Evolutionary conservation across 2,113 vertebrate species (phyloP).

Genomic region (Marmota monax): DNA sequence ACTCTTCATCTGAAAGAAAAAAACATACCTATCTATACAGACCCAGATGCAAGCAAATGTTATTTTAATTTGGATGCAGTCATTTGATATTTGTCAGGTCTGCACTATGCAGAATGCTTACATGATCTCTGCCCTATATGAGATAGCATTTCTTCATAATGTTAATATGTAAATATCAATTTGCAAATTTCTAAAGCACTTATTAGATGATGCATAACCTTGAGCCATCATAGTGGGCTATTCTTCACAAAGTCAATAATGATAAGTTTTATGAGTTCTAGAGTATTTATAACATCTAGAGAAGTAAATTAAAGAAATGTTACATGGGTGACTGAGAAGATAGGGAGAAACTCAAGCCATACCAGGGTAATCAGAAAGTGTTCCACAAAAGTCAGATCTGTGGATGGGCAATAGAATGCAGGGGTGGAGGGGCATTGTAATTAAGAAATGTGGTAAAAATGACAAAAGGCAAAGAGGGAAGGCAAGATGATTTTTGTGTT

Average conservation of each 20-base stretch:
- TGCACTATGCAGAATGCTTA: constrained; percentile 37
- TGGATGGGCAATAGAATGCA: background rate
- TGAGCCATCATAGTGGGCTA: background rate
- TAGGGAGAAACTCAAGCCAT: background rate
- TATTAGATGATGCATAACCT: constrained; percentile 45
- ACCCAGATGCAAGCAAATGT: constrained; percentile 52
- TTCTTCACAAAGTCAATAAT: constrained; percentile 23
- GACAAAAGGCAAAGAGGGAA: background rate
- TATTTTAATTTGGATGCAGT: constrained; percentile 71
- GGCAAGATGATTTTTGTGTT: background rate
- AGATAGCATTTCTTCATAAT: constrained; percentile 60
- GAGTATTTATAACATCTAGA: constrained; percentile 52
- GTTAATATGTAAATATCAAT: constrained; percentile 74
- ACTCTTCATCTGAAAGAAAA: constrained; percentile 25
- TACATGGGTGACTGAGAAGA: background rate
- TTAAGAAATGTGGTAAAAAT: background rate
- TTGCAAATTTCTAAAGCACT: constrained; percentile 67
- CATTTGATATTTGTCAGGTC: constrained; percentile 74
- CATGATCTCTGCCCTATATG: constrained; percentile 55
- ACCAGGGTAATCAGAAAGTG: background rate
- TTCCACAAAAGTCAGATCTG: background rate
- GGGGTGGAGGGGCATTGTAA: background rate
- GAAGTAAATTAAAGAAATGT: constrained; percentile 7
- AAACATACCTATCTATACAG: constrained; percentile 65
- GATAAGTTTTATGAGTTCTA: constrained; percentile 10